These are phyloP conservation scores for Belgica antarctica DNA, from an alignment of 2,888 invertebrate species.

Conservation along the genomic window DNA sequence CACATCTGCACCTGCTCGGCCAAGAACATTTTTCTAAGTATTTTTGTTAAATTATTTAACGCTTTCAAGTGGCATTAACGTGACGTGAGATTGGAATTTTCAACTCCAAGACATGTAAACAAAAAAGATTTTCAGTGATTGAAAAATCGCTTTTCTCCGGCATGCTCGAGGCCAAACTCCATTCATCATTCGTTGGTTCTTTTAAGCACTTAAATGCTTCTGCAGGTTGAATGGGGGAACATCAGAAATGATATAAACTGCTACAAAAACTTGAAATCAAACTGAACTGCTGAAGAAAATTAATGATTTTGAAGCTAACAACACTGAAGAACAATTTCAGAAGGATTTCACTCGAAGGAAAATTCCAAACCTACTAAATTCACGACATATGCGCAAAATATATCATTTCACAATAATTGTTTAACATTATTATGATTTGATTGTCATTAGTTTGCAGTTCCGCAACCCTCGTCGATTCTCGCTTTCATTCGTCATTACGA, in stretches of 20 bases:
- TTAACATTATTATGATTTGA: constrained; percentile 34
- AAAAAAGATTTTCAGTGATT: constrained; percentile 27
- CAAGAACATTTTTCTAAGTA: constrained; percentile 28
- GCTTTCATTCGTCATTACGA: not conserved
- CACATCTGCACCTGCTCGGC: constrained; percentile 37
- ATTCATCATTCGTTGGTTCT: constrained; percentile 17
- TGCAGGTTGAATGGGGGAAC: too few species aligned
- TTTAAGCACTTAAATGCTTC: not conserved
- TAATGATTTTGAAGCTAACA: too few species aligned
- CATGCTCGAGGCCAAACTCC: constrained; percentile 4
- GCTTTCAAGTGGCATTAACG: constrained; percentile 35
- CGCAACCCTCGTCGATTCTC: not conserved
- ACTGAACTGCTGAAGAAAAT: too few species aligned
- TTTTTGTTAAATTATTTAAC: constrained; percentile 39
- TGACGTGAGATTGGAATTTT: constrained; percentile 14
- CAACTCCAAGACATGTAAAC: constrained; percentile 15
- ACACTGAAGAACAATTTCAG: constrained; percentile 28
- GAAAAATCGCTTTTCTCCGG: constrained; percentile 36
- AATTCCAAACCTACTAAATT: not conserved
- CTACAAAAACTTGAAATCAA: too few species aligned
- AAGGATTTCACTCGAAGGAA: constrained; percentile 10
- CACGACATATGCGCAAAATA: constrained; percentile 39
- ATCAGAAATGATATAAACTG: too few species aligned
- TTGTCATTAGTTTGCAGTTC: constrained; percentile 26
- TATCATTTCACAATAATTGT: constrained; percentile 41